Evolutionary conservation across 2,113 vertebrate species (phyloP), one percentile per base, ranked within the genome.

Genomic region (Sinocyclocheilus maitianheensis): DNA sequence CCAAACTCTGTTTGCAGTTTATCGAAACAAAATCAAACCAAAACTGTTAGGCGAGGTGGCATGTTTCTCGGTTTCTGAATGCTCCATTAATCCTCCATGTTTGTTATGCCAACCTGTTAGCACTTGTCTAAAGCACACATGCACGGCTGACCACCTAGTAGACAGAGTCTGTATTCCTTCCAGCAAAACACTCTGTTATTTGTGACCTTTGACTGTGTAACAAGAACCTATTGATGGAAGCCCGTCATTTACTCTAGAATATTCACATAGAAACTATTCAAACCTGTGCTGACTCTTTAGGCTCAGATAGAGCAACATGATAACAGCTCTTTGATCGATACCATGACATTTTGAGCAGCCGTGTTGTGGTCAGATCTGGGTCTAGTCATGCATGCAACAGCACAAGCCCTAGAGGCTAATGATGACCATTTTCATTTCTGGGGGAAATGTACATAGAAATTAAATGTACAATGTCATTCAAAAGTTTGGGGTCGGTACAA

Each of bases 71-170:
- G 22, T 76, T 76, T 51, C 74, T 76, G n/a, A 51, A 76, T 76
- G 74, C 74, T 26, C 43, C 74, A 76, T 76, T 76, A 51, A 76
- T 76, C 30, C 55, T 37, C 9, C 3, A 14, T 62, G 20, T 79
- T 60, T 40, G 53, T 62, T 40, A 40, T 37, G 51, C 30, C 77
- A 62, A 40, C 77, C 77, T 79, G 77, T 79, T 79, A 79, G 77
- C 11, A 5, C 18, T n/a, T 62, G 77, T 79, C 77, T 14, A 12
- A 2, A 26, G n/a, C n/a, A 26, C 5, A 48, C 22, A 22, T 34
- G 18, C 77, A 20, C 53, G 13, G 77, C 51, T 43, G 60, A 63
- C 78, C 30, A 60, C 3, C 76, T 78, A 37, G 18, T 18, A 53
- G 48, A 77, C 14, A 9, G 77, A 43, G 60, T 81, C 37, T 46